A percentile compares a stretch with the other conserved stretches of the same genome.
Evolutionary conservation across 2,797 vertebrate species (phyloP).

Genomic region (Liasis olivaceus): DNA sequence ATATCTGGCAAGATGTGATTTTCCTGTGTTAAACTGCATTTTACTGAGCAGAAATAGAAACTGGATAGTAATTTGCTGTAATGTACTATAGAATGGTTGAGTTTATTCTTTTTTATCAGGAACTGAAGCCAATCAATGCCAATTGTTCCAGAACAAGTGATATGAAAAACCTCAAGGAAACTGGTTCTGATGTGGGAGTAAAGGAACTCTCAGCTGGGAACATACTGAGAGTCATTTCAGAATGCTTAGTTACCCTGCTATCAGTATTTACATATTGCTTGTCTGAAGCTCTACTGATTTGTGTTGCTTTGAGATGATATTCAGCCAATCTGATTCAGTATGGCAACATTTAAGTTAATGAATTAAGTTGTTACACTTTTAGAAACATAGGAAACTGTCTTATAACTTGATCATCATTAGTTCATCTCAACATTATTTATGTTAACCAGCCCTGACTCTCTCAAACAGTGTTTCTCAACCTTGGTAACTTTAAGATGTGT

Average conservation of each 20-base stretch:
- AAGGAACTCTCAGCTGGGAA: conserved; percentile 22
- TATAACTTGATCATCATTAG: not conserved
- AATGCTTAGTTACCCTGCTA: conserved; percentile 24
- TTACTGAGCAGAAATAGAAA: conserved; percentile 11
- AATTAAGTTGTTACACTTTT: not conserved
- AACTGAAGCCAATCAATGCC: conserved; percentile 26
- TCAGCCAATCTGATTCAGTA: not conserved
- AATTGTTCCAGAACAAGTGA: conserved; percentile 33
- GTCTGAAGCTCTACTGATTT: conserved; percentile 1
- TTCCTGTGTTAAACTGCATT: not conserved
- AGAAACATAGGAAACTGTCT: not conserved
- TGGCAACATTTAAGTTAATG: not conserved
- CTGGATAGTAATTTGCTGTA: conserved; percentile 27
- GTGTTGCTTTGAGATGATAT: conserved; percentile 1
- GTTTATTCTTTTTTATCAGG: conserved; percentile 10
- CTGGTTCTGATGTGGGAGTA: conserved; percentile 32
- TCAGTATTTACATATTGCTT: not conserved
- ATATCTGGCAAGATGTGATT: conserved; percentile 16
- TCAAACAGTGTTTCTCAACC: not conserved
- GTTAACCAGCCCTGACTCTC: not conserved
- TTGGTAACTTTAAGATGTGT: too few species aligned
- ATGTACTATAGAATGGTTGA: conserved; percentile 12
- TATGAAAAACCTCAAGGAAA: conserved; percentile 18
- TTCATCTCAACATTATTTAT: not conserved
- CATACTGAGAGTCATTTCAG: conserved; percentile 12